phyloP scores from a whole-genome alignment of 2,888 invertebrate species.

The Cheiracanthium punctorium region DNA sequence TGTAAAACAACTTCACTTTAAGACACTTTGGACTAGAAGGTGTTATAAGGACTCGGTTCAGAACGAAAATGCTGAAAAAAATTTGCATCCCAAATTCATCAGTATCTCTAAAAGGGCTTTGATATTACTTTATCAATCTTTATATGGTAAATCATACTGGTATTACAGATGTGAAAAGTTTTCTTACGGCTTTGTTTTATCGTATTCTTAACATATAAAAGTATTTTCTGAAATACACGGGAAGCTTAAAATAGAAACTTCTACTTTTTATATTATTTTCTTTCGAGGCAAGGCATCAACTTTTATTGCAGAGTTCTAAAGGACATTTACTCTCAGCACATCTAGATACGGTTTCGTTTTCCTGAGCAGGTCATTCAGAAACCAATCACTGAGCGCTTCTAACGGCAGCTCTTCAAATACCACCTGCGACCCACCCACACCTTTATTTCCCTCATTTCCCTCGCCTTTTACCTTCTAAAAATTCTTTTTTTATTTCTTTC shows the following conservation, averaged over 20 bases:
- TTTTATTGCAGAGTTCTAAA: constrained; percentile 57
- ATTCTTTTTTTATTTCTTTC: constrained; percentile 17
- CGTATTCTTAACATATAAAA: too few relatives aligned
- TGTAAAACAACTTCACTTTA: too few relatives aligned
- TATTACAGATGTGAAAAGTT: too few relatives aligned
- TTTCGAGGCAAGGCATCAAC: constrained; percentile 37
- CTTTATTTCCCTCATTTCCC: constrained; percentile 53
- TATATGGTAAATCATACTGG: too few relatives aligned
- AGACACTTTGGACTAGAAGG: too few relatives aligned
- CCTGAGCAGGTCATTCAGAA: constrained; percentile 59
- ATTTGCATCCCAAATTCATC: too few relatives aligned
- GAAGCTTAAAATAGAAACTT: not conserved
- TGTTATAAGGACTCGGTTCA: too few relatives aligned
- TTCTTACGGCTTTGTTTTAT: too few relatives aligned
- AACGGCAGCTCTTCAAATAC: constrained; percentile 65
- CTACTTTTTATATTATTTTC: constrained; percentile 31
- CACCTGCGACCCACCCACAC: constrained; percentile 46
- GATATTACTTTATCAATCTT: too few relatives aligned
- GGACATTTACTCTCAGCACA: constrained; percentile 55
- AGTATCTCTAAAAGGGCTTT: too few relatives aligned
- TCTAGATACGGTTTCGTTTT: constrained; percentile 50
- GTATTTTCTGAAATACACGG: too few relatives aligned
- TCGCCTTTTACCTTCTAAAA: constrained; percentile 16
- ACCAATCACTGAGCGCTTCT: constrained; percentile 60
- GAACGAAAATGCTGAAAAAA: too few relatives aligned